A percentile compares a stretch with the other conserved stretches of the same genome.
These are phyloP conservation scores for Hippocampus guttulatus DNA, from an alignment of 2,113 vertebrate genomes.

Conservation along the genomic window DNA sequence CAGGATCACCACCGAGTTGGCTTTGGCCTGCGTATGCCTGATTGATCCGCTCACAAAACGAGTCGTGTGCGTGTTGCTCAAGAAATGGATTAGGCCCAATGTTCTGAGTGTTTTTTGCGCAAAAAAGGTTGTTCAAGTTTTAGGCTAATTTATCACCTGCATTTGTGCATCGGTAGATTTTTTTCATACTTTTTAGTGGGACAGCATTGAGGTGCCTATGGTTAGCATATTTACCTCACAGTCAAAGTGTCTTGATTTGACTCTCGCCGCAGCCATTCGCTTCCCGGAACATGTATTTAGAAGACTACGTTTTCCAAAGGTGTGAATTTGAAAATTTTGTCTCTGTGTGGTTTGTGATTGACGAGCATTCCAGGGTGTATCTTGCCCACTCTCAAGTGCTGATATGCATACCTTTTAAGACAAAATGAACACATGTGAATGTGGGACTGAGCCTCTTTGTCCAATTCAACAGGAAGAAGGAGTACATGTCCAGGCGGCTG, in stretches of 20 bases:
- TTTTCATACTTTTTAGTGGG: neutral
- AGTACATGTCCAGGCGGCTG: slow-evolving; percentile 93
- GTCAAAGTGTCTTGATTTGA: neutral
- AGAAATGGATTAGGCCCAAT: slow-evolving; percentile 32
- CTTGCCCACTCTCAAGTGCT: too few relatives aligned
- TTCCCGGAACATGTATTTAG: too few relatives aligned
- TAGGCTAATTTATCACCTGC: slow-evolving; percentile 6
- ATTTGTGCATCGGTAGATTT: neutral
- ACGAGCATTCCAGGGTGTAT: neutral
- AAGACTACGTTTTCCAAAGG: too few relatives aligned
- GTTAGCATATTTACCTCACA: neutral
- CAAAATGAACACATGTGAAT: neutral
- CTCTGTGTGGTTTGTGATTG: neutral
- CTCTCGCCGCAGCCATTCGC: too few relatives aligned
- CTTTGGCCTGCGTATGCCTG: slow-evolving; percentile 32
- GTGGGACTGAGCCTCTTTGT: neutral
- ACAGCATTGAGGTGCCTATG: neutral
- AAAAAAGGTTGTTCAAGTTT: slow-evolving; percentile 20
- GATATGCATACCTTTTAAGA: neutral
- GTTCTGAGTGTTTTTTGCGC: slow-evolving; percentile 17
- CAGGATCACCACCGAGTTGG: slow-evolving; percentile 37
- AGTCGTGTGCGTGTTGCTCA: slow-evolving; percentile 19
- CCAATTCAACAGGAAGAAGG: slow-evolving; percentile 85
- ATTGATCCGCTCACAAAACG: slow-evolving; percentile 46
- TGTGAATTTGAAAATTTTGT: too few relatives aligned